Evolutionary conservation across 2,888 invertebrate species (phyloP).

Genomic region (Ferrisia virgata): DNA sequence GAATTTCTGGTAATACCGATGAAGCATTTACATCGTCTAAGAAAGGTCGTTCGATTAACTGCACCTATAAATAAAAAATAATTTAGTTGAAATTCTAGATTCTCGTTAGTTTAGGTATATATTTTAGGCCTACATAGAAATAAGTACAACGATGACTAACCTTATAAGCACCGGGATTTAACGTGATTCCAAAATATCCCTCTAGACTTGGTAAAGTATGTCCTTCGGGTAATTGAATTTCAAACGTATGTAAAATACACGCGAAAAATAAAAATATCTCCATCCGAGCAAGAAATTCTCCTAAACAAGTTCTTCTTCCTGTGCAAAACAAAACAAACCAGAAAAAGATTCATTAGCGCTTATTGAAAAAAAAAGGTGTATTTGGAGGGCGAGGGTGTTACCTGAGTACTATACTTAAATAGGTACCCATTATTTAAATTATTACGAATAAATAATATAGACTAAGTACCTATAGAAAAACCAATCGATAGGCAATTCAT

Average conservation of each 20-base stretch:
- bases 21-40: not conserved
- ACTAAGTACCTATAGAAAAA: too few species aligned
- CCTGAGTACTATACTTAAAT: too few species aligned
- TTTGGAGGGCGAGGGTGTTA: too few species aligned
- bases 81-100: not conserved
- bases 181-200: constrained; percentile 80
- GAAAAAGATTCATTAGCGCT: not conserved
- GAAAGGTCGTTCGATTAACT: constrained; percentile 35
- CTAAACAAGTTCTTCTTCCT: constrained; percentile 81
- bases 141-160: too few species aligned
- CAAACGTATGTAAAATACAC: constrained; percentile 76
- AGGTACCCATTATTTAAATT: too few species aligned
- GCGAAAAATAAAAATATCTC: constrained; percentile 86
- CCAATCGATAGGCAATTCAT: too few species aligned
- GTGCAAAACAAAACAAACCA: constrained; percentile 45
- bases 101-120: too few species aligned
- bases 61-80: not conserved
- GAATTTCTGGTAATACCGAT: constrained; percentile 21
- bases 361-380: too few species aligned
- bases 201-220: constrained; percentile 72
- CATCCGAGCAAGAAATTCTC: constrained; percentile 83
- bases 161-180: constrained; percentile 75
- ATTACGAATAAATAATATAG: too few species aligned
- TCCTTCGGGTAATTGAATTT: constrained; percentile 69
- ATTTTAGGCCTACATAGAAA: too few species aligned